These are phyloP conservation scores for Etia nguti DNA, from an alignment of 2,113 vertebrate species.

Conservation along the genomic window DNA sequence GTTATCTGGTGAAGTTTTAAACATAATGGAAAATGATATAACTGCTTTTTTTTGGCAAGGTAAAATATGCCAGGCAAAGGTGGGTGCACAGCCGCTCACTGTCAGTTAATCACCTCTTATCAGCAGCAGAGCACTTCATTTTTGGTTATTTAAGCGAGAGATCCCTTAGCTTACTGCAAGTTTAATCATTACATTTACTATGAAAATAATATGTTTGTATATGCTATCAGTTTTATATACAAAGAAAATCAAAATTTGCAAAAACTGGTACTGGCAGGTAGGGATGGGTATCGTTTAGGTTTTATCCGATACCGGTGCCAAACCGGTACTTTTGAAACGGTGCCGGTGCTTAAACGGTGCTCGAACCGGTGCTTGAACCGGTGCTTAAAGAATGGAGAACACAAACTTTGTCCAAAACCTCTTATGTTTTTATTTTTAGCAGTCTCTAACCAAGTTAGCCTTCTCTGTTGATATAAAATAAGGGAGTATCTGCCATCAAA, in stretches of 20 bases:
- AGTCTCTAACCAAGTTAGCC: no score
- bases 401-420: no score
- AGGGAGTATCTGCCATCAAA: no score
- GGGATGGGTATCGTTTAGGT: no score
- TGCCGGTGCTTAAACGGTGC: no score
- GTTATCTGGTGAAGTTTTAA: neutral
- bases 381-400: no score
- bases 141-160: neutral
- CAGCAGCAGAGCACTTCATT: neutral
- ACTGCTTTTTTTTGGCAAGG: neutral
- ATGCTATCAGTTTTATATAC: neutral
- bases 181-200: neutral
- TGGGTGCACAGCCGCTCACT: neutral
- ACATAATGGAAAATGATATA: fast-evolving
- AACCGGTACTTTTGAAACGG: no score
- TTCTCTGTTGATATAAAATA: no score
- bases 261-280: neutral
- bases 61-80: neutral
- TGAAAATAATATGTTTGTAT: neutral
- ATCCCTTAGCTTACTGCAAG: neutral
- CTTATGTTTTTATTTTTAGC: no score
- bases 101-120: neutral
- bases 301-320: no score
- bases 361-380: no score
- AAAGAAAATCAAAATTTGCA: neutral